Evolutionary conservation across 2,888 invertebrate genomes (phyloP).

Genomic region (Ametastegia equiseti): DNA sequence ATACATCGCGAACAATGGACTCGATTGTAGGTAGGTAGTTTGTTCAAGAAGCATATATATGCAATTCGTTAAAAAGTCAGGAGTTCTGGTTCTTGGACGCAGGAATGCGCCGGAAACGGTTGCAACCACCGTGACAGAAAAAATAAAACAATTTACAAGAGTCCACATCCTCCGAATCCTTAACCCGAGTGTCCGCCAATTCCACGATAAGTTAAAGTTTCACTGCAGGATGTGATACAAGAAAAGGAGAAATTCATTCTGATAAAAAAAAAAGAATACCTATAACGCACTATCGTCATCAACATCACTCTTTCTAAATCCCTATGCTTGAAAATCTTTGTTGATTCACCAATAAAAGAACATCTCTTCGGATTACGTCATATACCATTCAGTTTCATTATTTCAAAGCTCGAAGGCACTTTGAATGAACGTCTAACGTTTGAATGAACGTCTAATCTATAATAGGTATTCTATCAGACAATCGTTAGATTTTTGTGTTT

Average conservation of each 20-base stretch:
- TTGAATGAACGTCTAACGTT: background rate
- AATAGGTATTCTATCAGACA: background rate
- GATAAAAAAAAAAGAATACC: no score
- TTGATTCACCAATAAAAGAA: background rate
- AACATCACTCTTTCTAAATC: no score
- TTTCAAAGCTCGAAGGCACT: background rate
- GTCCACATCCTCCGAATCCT: constrained; percentile 33
- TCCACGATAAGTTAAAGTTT: no score
- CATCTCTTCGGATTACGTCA: background rate
- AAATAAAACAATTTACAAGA: constrained; percentile 52
- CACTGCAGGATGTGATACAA: no score
- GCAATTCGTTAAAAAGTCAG: constrained; percentile 40
- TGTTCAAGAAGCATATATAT: background rate
- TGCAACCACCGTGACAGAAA: constrained; percentile 69
- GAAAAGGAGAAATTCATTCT: no score
- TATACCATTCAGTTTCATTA: background rate
- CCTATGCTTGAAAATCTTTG: no score
- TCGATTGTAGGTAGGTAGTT: background rate
- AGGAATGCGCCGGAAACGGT: constrained; percentile 67
- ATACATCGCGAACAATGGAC: constrained; percentile 12
- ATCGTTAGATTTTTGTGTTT: background rate
- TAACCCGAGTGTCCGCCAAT: background rate
- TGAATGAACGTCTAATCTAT: background rate
- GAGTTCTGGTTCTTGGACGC: constrained; percentile 45
- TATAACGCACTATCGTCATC: no score